phyloP scores from a whole-genome alignment of 2,113 vertebrate genomes.

The Telmatochromis brachygnathus region DNA sequence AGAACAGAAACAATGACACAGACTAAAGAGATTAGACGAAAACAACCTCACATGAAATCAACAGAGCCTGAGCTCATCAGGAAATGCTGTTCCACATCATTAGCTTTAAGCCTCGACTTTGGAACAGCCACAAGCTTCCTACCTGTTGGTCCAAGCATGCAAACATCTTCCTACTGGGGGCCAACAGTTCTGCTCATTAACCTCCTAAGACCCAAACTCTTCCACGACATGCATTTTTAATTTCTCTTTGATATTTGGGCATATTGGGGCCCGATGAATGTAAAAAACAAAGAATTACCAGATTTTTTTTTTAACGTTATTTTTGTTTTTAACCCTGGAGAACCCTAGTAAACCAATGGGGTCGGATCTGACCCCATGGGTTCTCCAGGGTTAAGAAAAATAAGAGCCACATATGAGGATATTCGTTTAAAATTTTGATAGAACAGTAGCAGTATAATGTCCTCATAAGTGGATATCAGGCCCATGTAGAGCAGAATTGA shows the following conservation, averaged over 20 bases:
- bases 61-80: not conserved
- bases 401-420: too few relatives aligned
- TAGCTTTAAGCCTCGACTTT: not conserved
- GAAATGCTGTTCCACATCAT: not conserved
- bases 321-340: too few relatives aligned
- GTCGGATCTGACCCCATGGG: fast-evolving
- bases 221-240: too few relatives aligned
- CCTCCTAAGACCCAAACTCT: too few relatives aligned
- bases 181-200: not conserved
- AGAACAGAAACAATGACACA: not conserved
- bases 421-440: fast-evolving
- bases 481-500: too few relatives aligned
- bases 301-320: fast-evolving
- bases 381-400: too few relatives aligned
- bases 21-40: not conserved
- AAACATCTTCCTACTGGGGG: fast-evolving
- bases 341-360: too few relatives aligned
- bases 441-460: fast-evolving
- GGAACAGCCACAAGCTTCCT: not conserved
- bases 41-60: not conserved
- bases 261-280: fast-evolving
- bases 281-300: too few relatives aligned
- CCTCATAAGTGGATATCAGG: too few relatives aligned
- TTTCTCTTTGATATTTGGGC: too few relatives aligned
- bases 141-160: not conserved